Base-by-base conservation (phyloP, 2,888 invertebrate species). In the Drosophila ezoana region DNA sequence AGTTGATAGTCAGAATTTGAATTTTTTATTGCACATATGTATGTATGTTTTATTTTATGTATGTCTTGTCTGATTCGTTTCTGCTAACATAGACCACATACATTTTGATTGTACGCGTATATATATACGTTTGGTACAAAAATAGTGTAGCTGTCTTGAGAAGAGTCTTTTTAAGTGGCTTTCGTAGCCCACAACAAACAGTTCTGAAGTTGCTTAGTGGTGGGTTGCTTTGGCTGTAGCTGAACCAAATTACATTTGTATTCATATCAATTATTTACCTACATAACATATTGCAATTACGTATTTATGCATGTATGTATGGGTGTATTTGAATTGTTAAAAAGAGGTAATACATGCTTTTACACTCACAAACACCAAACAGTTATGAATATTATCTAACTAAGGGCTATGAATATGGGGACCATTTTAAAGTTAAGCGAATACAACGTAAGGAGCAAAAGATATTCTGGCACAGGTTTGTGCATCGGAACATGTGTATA, bases 151-250 rank as follows among this genome's bases (percentile, higher is more conserved):
- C 45, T 63, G 52, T 48, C 48, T 45, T 62, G 63, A 77, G 49
- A 63, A 61, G 47, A 78, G 69, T 78, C 65, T 63, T 69, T 57
- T 69, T 57, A 62, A 73, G 60, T 59, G 61, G 74, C 61, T 35
- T 37, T 54, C 33, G n/a, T 44, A 61, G 63, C 78, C 73, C 78
- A 78, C 64, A 73, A 65, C 63, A 54, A 59, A 61, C 51, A 54
- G 67, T 68, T 66, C 23, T 28, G 43, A 79, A 65, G 65, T 60
- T 87, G 75, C 65, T 68, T 62, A 52, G 61, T 87, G 88, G 82
- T 82, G 88, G 85, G 82, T 70, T 87, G 59, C 77, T 63, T 43
- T 45, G 45, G 64, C 63, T 45, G 41, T 61, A 62, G 63, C 62
- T 67, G 54, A 65, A 59, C 44, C 57, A 60, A 38, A 49, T 49